Percentiles rank a stretch among this genome's conserved stretches.
phyloP scores from a whole-genome alignment of 1,140 invertebrate species.

The Ganaspis sp. region DNA sequence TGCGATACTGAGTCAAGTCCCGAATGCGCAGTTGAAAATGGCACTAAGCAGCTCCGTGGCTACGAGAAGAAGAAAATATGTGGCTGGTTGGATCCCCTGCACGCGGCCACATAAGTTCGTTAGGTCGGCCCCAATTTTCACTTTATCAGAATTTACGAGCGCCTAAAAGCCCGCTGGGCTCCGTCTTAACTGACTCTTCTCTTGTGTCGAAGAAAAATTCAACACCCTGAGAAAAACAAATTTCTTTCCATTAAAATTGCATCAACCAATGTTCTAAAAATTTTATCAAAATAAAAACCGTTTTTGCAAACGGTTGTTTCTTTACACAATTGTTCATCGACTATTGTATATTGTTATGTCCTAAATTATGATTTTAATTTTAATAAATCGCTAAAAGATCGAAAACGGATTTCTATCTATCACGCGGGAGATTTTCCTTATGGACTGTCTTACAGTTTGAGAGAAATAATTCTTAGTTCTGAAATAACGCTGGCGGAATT shows the following conservation, averaged over 20 bases:
- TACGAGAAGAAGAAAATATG: slow-evolving; percentile 59
- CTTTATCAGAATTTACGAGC: slow-evolving; percentile 67
- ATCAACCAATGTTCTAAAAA: background rate
- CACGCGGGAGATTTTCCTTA: too few relatives aligned
- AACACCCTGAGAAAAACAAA: background rate
- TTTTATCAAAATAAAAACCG: background rate
- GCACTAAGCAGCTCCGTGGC: slow-evolving; percentile 53
- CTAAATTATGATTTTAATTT: too few relatives aligned
- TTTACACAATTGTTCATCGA: too few relatives aligned
- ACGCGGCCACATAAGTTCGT: slow-evolving; percentile 67
- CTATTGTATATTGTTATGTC: too few relatives aligned
- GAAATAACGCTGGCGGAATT: too few relatives aligned
- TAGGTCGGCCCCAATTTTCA: slow-evolving; percentile 66
- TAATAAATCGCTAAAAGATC: too few relatives aligned
- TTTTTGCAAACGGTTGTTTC: too few relatives aligned
- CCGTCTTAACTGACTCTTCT: slow-evolving; percentile 47
- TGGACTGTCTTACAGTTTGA: too few relatives aligned
- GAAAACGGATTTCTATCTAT: too few relatives aligned
- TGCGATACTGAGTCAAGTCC: slow-evolving; percentile 45
- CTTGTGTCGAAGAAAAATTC: slow-evolving; percentile 33
- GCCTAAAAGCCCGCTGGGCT: slow-evolving; percentile 62
- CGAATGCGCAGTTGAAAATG: slow-evolving; percentile 58
- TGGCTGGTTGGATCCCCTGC: slow-evolving; percentile 55
- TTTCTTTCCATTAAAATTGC: background rate
- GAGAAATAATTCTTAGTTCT: too few relatives aligned